Evolutionary conservation across 2,888 invertebrate species (phyloP).

Genomic region (Drosophila sordidapex): DNA sequence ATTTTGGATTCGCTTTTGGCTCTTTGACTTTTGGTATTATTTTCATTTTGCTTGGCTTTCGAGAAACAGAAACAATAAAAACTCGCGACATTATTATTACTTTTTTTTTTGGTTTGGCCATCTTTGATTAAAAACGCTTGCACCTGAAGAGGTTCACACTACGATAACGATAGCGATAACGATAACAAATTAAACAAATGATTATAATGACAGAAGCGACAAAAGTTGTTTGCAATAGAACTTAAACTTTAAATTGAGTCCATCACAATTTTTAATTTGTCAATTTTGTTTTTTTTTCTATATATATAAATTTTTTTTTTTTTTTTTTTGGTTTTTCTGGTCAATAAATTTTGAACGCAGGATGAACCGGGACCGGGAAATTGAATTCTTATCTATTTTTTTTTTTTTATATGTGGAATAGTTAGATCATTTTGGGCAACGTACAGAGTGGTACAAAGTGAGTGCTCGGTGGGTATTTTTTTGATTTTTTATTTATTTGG

Average conservation of each 20-base stretch:
- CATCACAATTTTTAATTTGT: constrained; percentile 82
- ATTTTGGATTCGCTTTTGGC: constrained; percentile 23
- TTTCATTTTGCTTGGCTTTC: constrained; percentile 33
- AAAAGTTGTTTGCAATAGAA: constrained; percentile 54
- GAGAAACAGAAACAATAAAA: constrained; percentile 74
- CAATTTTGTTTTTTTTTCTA: constrained; percentile 47
- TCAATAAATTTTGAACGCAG: constrained; percentile 58
- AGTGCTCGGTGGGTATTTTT: constrained; percentile 58
- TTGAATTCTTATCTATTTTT: constrained; percentile 2
- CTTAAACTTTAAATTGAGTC: constrained; percentile 80
- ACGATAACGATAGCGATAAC: constrained; percentile 37
- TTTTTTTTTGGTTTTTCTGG: constrained; percentile 29
- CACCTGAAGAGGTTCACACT: constrained; percentile 55
- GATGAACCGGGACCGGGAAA: constrained; percentile 48
- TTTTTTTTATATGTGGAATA: constrained; percentile 27
- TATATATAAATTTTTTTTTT: constrained; percentile 4
- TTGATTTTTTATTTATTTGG: constrained; percentile 39
- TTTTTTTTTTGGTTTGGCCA: constrained; percentile 42
- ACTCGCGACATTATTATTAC: constrained; percentile 35
- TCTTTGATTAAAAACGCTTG: constrained; percentile 85
- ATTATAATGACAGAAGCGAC: constrained; percentile 54
- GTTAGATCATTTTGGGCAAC: constrained; percentile 45
- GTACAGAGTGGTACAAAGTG: constrained; percentile 67
- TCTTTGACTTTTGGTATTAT: constrained; percentile 24
- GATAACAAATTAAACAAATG: constrained; percentile 36